A percentile compares a stretch with the other conserved stretches of the same genome.
These are phyloP conservation scores for Elysia crispata DNA, from an alignment of 2,888 invertebrate genomes.

Conservation along the genomic window DNA sequence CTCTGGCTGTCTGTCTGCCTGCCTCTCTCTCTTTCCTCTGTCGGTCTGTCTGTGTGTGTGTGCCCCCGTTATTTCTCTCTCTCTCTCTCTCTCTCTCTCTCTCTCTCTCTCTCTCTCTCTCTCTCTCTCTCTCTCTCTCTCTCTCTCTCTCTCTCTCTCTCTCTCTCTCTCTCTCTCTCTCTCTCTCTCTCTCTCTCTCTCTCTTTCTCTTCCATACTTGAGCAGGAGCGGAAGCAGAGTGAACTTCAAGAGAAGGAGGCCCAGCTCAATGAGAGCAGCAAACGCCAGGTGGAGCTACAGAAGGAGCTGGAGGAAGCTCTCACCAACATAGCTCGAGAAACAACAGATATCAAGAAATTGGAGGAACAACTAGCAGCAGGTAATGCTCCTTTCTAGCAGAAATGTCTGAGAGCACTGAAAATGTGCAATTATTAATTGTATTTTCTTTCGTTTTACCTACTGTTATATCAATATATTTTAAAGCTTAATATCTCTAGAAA, in stretches of 20 bases:
- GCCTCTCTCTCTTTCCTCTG: no score
- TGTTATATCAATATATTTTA: neutral
- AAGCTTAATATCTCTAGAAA: neutral
- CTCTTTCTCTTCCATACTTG: neutral
- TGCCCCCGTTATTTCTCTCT: no score
- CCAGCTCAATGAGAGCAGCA: conserved; percentile 68
- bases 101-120: no score
- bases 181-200: neutral
- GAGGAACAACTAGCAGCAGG: conserved; percentile 73
- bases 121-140: no score
- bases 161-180: no score
- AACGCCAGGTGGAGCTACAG: conserved; percentile 69
- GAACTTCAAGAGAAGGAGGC: conserved; percentile 72
- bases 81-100: no score
- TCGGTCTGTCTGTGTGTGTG: no score
- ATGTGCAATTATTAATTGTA: neutral
- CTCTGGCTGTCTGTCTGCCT: no score
- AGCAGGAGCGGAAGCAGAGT: conserved; percentile 64
- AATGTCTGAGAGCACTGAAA: no score
- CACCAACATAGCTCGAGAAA: conserved; percentile 70
- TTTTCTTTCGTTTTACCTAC: neutral
- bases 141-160: no score
- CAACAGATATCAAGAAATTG: conserved; percentile 69
- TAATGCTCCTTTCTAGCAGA: no score
- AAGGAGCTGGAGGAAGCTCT: conserved; percentile 70